Base-by-base conservation (phyloP, 2,797 vertebrate genomes). In the Anabacerthia variegaticeps region DNA sequence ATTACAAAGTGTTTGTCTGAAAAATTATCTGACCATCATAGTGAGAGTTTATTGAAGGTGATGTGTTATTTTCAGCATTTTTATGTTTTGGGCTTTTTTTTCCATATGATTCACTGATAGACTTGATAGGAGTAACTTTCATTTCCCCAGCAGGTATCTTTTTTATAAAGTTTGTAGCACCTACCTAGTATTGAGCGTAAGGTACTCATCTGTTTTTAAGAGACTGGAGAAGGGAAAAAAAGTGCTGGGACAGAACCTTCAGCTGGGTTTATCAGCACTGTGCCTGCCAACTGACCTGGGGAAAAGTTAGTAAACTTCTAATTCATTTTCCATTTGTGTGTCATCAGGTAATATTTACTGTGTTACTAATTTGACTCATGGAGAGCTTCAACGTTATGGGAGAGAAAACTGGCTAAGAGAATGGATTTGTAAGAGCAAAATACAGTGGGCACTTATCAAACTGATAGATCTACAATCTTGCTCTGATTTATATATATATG, bases 41-140 rank as follows among this genome's bases (percentile, higher is more conserved):
- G 1, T 3, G 65, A 30, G 34, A 19, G 15, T 26, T 66, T 4
- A 5, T 3, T 49, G 75, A 34, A 73, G 36, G 32, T 37, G 30
- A 15, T 8, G 1, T 0, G 2, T 24, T 65, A 6, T 51, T 75
- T 90, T 61, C 84, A 73, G 66, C 11, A 18, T 66, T 58, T 13
- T 0, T 15, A 0, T 44, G 0, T 7, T 49, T 84, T 3, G 22
- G 10, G 8, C 9, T 46, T 76, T 75, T 34, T n/a, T 8, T 8
- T 5, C 46, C 7, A 3, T 32, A 8, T n/a, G 17, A 10, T 14
- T 17, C 5, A 18, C 10, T 43, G 9, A 19, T 22, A 49, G 41
- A 10, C 13, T n/a, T 49, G 30, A 34, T 34, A 39, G 8, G 17
- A 41, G 39, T 30, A 55, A 30, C 56, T 87, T 79, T 5, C 6